Base-by-base conservation (phyloP, 2,797 vertebrate species). In the Myripristis murdjan region DNA sequence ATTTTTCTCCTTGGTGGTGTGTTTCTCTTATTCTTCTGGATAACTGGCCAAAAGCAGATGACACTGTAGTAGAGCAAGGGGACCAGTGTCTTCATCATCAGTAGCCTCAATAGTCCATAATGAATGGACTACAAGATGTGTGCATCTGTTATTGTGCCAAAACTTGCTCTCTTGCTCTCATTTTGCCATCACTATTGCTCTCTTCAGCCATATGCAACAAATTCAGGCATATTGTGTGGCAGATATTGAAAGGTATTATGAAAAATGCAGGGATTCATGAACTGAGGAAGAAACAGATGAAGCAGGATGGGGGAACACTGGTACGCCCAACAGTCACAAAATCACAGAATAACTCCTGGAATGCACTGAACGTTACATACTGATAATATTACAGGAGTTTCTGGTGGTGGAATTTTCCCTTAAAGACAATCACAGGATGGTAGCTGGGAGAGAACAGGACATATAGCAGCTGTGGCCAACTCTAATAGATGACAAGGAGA, bases 171-270 rank as follows among this genome's bases (percentile, higher is more conserved):
- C 31, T 4, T 33, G 31, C 31, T 33, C 31, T 33, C 33, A 33
- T 24, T 24, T 14, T 12, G 11, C 33, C 37, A 9, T 68, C 46
- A 52, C 53, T 18, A 18, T 52, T 39, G 6, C 33, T 53, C 7
- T 73, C 9, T 4, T 7, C n/a, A 1, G 12, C 18, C 18, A 46
- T 54, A 41, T 33, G 2, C 0, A 41, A 44, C 56, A 46, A 23
- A 16, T 18, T 53, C 11, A 53, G 16, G 20, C 54, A 51, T 20
- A 12, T 31, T 55, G 44, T 18, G 18, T 31, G 31, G 15, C 31
- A 24, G 23, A 24, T 55, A 3, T 37, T 20, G 28, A 47, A 77
- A 64, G 24, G 23, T 71, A 33, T 77, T 74, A 52, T 68, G 39
- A 28, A 37, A 81, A 66, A 60, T 55, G 16, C 43, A 70, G 61